phyloP scores from a whole-genome alignment of 35 echinoderm and acorn worm genomes.

The Heliocidaris erythrogramma region DNA sequence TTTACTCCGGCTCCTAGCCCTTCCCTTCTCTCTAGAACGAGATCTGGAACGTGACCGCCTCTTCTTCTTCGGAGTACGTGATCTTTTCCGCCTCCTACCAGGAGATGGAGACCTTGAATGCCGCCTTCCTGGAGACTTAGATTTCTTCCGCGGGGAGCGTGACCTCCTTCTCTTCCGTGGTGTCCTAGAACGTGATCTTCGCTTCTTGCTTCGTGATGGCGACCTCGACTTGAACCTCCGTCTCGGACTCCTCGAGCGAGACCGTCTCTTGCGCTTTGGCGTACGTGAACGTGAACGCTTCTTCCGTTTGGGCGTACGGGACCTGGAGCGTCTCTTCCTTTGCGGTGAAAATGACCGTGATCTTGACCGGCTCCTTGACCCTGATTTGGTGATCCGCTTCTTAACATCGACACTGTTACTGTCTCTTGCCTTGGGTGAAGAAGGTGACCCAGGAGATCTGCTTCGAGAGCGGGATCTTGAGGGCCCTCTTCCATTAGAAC shows the following conservation, averaged over 20 bases:
- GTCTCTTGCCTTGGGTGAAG: background rate
- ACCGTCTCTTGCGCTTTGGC: background rate
- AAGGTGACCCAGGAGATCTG: background rate
- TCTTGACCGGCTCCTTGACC: background rate
- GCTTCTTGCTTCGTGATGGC: background rate
- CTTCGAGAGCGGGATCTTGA: background rate
- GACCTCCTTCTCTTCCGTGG: background rate
- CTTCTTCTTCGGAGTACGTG: slow-evolving; percentile 12
- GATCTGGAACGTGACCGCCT: background rate
- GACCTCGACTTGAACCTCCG: background rate
- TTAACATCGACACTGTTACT: background rate
- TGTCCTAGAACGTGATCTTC: background rate
- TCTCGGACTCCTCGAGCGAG: background rate
- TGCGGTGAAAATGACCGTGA: background rate
- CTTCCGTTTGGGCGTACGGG: background rate
- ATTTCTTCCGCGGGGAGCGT: background rate
- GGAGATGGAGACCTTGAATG: background rate
- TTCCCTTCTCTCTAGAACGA: background rate
- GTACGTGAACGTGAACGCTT: slow-evolving; percentile 12
- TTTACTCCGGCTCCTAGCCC: slow-evolving; percentile 4
- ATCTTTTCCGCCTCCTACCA: background rate
- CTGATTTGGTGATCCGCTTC: background rate
- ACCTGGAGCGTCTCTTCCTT: background rate
- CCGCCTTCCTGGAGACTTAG: background rate
- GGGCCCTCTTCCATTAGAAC: background rate